A percentile compares a stretch with the other conserved stretches of the same genome.
phyloP scores from a whole-genome alignment of 2,888 invertebrate genomes.

The Nudaria mundana region DNA sequence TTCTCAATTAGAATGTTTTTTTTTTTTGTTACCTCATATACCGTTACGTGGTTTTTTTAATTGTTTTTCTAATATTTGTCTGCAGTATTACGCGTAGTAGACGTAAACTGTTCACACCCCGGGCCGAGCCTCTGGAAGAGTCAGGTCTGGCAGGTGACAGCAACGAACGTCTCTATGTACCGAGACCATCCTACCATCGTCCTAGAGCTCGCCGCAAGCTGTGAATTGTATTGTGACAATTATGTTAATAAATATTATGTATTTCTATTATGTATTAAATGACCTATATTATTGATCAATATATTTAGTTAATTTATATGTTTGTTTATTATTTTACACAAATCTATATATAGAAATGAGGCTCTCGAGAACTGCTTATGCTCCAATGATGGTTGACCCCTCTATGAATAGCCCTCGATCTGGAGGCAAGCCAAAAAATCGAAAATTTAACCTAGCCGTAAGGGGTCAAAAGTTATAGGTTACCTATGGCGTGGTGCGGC shows the following conservation, averaged over 20 bases:
- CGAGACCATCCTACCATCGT: conserved; percentile 67
- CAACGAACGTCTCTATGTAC: conserved; percentile 53
- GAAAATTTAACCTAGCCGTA: no score
- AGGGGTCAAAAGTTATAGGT: no score
- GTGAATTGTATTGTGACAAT: conserved; percentile 22
- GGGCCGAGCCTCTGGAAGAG: conserved; percentile 68
- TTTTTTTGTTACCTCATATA: no score
- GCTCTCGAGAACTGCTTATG: no score
- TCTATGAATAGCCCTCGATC: no score
- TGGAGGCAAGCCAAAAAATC: no score
- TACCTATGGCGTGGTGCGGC: no score
- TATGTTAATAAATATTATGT: conserved; percentile 9
- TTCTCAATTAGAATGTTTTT: no score
- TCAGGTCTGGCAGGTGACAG: conserved; percentile 49
- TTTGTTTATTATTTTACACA: not conserved
- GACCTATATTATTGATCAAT: conserved; percentile 20
- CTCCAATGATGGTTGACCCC: no score
- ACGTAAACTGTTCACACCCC: conserved; percentile 71
- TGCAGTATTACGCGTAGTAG: conserved; percentile 62
- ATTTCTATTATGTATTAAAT: conserved; percentile 20
- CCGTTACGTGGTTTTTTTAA: no score
- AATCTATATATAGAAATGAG: no score
- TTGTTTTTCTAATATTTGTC: not conserved
- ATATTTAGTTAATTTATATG: conserved; percentile 20
- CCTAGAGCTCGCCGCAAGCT: conserved; percentile 60